Conservation (phyloP, 2,888 invertebrate genomes). For the Drosophila subsilvestris region DNA sequence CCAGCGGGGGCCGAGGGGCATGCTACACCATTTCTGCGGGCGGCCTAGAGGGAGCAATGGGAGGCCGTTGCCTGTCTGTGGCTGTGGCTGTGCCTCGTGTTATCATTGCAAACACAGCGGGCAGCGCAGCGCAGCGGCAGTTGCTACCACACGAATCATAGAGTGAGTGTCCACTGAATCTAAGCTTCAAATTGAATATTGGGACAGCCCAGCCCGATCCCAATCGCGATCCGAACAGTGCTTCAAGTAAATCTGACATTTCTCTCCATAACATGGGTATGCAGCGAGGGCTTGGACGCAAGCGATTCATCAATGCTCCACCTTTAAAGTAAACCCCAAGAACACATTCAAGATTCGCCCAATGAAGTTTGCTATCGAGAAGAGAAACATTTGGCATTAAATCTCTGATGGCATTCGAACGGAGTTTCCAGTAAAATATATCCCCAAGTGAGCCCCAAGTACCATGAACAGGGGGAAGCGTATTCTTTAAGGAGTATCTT, state of each 20-base stretch:
- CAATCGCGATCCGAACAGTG: conserved; percentile 8
- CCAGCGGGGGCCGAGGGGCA: conserved; percentile 31
- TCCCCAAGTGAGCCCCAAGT: conserved; percentile 4
- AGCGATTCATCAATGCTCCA: not conserved
- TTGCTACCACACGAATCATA: conserved; percentile 16
- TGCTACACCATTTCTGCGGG: conserved; percentile 7
- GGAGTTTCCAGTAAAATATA: conserved; percentile 6
- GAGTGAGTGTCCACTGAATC: conserved; percentile 25
- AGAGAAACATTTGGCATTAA: not conserved
- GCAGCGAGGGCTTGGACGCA: too few species aligned
- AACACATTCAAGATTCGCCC: not conserved
- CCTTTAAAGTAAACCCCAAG: not conserved
- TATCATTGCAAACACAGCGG: conserved; percentile 70
- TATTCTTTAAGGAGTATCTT: conserved; percentile 38
- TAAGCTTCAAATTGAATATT: conserved; percentile 32
- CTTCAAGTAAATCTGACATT: not conserved
- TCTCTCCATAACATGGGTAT: too few species aligned
- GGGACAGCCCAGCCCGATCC: conserved; percentile 9
- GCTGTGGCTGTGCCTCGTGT: conserved; percentile 45
- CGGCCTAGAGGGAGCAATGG: conserved; percentile 19
- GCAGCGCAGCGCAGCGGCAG: conserved; percentile 38
- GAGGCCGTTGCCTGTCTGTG: not conserved
- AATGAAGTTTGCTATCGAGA: not conserved
- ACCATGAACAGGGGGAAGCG: conserved; percentile 13
- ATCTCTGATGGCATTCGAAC: not conserved